Conservation (phyloP, 2,888 invertebrate genomes). For the Plusia festucae region DNA sequence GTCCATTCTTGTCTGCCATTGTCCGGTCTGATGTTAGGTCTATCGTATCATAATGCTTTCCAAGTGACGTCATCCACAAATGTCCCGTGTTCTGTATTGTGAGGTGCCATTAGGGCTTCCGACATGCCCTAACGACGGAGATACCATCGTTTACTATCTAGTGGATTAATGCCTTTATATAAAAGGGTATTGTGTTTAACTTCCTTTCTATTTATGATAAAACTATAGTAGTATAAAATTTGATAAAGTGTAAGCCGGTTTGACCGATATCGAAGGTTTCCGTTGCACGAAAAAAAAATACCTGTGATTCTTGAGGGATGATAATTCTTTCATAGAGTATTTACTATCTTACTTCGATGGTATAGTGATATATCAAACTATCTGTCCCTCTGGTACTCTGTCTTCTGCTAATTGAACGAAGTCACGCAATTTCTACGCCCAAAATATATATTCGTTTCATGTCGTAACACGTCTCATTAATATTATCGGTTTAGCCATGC, state of each 20-base stretch:
- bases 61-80: conserved; percentile 34
- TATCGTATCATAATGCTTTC: background rate
- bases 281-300: background rate
- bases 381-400: conserved; percentile 40
- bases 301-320: background rate
- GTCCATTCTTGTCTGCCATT: background rate
- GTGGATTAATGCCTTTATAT: background rate
- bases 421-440: conserved; percentile 43
- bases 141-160: conserved; percentile 13
- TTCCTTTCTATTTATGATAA: background rate
- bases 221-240: background rate
- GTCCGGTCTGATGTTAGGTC: background rate
- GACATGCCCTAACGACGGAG: conserved; percentile 13
- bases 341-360: background rate
- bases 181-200: background rate
- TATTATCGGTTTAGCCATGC: conserved; percentile 2
- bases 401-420: conserved; percentile 40
- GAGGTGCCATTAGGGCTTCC: conserved; percentile 11
- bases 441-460: conserved; percentile 25
- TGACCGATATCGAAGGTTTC: no score
- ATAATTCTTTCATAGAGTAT: background rate
- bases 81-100: conserved; percentile 25
- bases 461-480: conserved; percentile 4
- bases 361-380: conserved; percentile 25
- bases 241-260: no score